phyloP scores from a whole-genome alignment of 2,113 vertebrate genomes.

The Micronycteris hirsuta region DNA sequence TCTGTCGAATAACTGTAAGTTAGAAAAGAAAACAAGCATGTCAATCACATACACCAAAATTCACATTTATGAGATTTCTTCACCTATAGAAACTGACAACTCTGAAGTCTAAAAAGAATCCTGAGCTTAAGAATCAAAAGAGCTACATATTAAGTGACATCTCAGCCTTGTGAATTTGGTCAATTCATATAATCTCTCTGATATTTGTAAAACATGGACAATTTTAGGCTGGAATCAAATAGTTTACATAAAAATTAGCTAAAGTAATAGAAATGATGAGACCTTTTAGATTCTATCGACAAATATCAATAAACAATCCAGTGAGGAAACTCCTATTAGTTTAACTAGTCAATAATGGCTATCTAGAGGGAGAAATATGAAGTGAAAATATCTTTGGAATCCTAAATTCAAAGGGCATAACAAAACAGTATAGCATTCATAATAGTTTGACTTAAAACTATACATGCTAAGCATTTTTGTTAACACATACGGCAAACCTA shows the following conservation, averaged over 20 bases:
- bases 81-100: neutral
- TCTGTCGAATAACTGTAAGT: conserved; percentile 90
- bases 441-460: neutral
- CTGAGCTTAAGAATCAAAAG: neutral
- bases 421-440: neutral
- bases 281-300: neutral
- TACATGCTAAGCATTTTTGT: neutral
- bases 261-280: neutral
- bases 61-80: neutral
- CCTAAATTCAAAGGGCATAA: neutral
- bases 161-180: neutral
- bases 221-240: neutral
- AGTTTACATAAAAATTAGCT: neutral
- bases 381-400: neutral
- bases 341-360: too few relatives aligned
- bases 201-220: neutral
- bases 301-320: neutral
- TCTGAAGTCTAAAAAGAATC: neutral
- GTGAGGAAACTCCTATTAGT: neutral
- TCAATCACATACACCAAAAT: neutral
- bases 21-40: neutral
- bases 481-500: neutral
- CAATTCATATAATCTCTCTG: neutral
- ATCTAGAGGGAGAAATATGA: neutral
- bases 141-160: neutral